A percentile compares a stretch with the other conserved stretches of the same genome.
Conservation (phyloP, 2,797 vertebrate species). For the Apogon talboti region DNA sequence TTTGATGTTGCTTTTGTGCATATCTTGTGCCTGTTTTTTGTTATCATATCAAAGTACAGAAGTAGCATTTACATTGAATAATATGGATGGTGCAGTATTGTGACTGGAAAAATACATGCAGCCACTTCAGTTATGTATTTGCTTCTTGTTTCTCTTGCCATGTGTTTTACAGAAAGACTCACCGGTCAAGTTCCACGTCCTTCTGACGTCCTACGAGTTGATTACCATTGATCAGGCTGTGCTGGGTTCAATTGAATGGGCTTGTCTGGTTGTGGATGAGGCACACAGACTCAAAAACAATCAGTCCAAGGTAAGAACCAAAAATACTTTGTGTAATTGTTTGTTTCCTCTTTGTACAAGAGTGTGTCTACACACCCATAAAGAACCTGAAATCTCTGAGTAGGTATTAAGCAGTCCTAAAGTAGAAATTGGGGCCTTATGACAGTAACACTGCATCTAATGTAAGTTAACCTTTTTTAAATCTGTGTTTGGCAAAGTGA, state of each 20-base stretch:
- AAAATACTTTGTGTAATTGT: background rate
- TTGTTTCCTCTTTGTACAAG: background rate
- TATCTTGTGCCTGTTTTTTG: too few species aligned
- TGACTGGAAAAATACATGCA: background rate
- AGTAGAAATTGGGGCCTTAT: too few species aligned
- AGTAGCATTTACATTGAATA: too few species aligned
- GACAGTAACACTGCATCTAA: too few species aligned
- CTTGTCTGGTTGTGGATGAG: constrained; percentile 97
- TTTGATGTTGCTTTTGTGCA: background rate
- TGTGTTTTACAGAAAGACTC: constrained; percentile 91
- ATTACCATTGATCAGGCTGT: constrained; percentile 98
- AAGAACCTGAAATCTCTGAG: too few species aligned
- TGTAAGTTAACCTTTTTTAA: too few species aligned
- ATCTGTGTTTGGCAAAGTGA: too few species aligned
- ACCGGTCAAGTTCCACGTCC: constrained; percentile 94
- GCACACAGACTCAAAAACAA: constrained; percentile 99
- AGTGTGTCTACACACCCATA: too few species aligned
- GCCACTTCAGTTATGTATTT: background rate
- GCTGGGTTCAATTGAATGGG: constrained; percentile 97
- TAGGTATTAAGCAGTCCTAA: too few species aligned
- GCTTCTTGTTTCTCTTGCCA: background rate
- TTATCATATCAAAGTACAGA: too few species aligned
- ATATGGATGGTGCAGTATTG: background rate
- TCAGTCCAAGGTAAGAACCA: constrained; percentile 90
- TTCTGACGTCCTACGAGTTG: constrained; percentile 96